Evolutionary conservation across 2,113 vertebrate genomes (phyloP).

Genomic region (Dendropsophus ebraccatus): DNA sequence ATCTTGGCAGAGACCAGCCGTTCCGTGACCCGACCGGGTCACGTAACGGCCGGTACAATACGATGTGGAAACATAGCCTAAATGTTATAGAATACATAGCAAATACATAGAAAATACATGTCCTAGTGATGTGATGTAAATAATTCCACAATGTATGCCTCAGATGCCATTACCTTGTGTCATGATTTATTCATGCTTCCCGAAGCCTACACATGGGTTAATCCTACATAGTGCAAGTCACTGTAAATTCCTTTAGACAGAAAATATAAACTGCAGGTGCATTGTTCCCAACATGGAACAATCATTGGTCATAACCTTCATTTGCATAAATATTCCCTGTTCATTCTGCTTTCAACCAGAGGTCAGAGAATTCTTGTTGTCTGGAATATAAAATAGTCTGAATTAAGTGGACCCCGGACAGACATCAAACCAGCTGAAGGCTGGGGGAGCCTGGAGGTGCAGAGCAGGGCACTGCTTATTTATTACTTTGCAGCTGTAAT

Average conservation of each 20-base stretch:
- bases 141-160: too few relatives aligned
- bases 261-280: constrained; percentile 14
- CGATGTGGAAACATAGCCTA: too few relatives aligned
- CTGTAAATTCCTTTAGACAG: not conserved
- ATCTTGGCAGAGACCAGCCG: too few relatives aligned
- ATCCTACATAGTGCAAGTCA: not conserved
- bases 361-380: constrained; percentile 42
- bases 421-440: constrained; percentile 37
- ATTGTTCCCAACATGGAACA: constrained; percentile 20
- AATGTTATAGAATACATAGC: too few relatives aligned
- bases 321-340: constrained; percentile 34
- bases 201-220: not conserved
- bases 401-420: constrained; percentile 6
- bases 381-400: constrained; percentile 30
- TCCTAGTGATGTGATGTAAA: too few relatives aligned
- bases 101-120: too few relatives aligned
- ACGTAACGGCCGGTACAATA: too few relatives aligned
- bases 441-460: constrained; percentile 20
- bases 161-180: too few relatives aligned
- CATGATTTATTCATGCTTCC: not conserved
- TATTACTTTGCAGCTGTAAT: constrained; percentile 57
- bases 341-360: constrained; percentile 19
- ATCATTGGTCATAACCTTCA: constrained; percentile 16
- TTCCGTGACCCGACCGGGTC: too few relatives aligned
- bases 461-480: constrained; percentile 36